These are phyloP conservation scores for Macrotis lagotis DNA, from an alignment of 2,113 vertebrate species.

Conservation along the genomic window DNA sequence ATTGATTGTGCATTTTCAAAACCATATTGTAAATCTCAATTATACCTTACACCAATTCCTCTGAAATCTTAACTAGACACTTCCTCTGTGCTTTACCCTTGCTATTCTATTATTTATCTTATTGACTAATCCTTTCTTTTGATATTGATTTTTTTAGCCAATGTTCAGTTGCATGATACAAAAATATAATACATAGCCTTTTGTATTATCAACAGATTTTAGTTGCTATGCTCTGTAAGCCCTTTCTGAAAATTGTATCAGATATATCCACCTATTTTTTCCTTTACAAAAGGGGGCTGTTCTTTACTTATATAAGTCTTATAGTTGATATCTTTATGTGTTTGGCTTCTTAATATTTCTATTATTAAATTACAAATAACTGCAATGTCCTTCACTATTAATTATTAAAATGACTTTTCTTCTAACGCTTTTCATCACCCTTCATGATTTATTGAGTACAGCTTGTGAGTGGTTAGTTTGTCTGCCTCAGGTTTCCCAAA, in stretches of 20 bases:
- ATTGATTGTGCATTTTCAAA: slow-evolving; percentile 29
- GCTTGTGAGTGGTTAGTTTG: slow-evolving; percentile 29
- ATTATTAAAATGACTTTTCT: slow-evolving; percentile 28
- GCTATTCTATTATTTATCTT: slow-evolving; percentile 41
- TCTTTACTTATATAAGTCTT: slow-evolving; percentile 57
- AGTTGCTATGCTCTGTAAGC: slow-evolving; percentile 40
- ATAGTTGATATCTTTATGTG: slow-evolving; percentile 29
- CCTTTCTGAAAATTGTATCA: slow-evolving; percentile 61
- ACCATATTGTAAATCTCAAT: slow-evolving; percentile 27
- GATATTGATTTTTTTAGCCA: slow-evolving; percentile 47
- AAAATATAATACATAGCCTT: background rate
- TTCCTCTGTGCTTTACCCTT: slow-evolving; percentile 48
- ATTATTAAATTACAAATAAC: slow-evolving; percentile 54
- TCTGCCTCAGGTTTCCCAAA: slow-evolving; percentile 29
- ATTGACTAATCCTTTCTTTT: slow-evolving; percentile 55
- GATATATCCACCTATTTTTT: slow-evolving; percentile 54
- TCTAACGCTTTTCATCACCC: slow-evolving; percentile 38
- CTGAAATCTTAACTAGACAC: slow-evolving; percentile 12
- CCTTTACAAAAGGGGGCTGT: slow-evolving; percentile 43
- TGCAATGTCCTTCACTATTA: slow-evolving; percentile 41
- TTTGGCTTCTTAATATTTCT: slow-evolving; percentile 64
- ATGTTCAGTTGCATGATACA: slow-evolving; percentile 5
- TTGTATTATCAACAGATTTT: slow-evolving; percentile 14
- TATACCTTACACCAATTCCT: slow-evolving; percentile 29
- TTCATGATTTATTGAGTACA: slow-evolving; percentile 43